Conservation (phyloP, 2,113 vertebrate species). For the Tautogolabrus adspersus region DNA sequence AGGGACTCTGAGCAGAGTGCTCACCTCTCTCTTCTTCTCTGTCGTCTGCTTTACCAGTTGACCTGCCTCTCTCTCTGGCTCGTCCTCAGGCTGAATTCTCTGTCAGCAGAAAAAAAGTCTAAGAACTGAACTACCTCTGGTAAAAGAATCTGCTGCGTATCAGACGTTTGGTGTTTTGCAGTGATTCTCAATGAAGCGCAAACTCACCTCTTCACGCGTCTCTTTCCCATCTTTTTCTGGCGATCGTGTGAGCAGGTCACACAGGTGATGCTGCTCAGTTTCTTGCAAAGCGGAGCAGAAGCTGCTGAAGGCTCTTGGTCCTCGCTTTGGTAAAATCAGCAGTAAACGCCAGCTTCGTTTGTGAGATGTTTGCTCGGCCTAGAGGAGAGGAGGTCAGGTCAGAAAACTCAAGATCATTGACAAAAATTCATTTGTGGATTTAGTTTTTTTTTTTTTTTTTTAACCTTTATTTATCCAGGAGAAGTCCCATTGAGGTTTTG, state of each 20-base stretch:
- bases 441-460: too few relatives aligned
- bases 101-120: constrained; percentile 37
- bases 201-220: constrained; percentile 66
- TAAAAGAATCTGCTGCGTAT: background rate
- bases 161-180: background rate
- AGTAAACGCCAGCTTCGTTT: constrained; percentile 88
- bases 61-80: constrained; percentile 37
- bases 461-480: too few relatives aligned
- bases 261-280: constrained; percentile 93
- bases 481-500: too few relatives aligned
- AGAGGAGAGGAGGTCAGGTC: background rate
- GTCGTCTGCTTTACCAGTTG: constrained; percentile 27
- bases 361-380: constrained; percentile 88
- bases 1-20: background rate
- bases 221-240: constrained; percentile 54
- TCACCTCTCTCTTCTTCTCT: constrained; percentile 45
- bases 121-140: constrained; percentile 3
- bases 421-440: too few relatives aligned
- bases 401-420: background rate
- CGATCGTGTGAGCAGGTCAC: constrained; percentile 70
- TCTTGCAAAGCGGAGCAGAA: constrained; percentile 90
- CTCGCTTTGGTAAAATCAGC: constrained; percentile 91
- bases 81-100: constrained; percentile 48
- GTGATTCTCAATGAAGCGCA: background rate
- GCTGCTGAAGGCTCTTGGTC: constrained; percentile 89